Evolutionary conservation across 2,113 vertebrate species (phyloP).

Genomic region (Gymnogyps californianus): DNA sequence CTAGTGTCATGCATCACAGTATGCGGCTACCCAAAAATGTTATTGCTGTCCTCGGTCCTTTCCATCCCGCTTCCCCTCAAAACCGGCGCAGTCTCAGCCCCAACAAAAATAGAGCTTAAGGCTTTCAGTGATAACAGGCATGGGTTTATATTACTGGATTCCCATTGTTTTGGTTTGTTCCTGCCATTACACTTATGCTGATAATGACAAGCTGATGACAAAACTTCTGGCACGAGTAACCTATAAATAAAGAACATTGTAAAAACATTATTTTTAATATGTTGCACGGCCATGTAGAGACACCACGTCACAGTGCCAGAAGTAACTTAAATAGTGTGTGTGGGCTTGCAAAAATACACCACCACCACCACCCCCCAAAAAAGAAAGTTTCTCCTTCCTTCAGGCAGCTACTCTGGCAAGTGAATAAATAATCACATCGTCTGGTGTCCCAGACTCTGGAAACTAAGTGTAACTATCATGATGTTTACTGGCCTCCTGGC

Average conservation of each 20-base stretch:
- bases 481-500: slow-evolving; percentile 31
- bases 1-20: no score
- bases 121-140: neutral
- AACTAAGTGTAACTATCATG: slow-evolving; percentile 17
- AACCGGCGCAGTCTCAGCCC: neutral
- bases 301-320: neutral
- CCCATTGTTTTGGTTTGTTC: neutral
- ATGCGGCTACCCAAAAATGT: neutral
- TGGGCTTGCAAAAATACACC: slow-evolving; percentile 1
- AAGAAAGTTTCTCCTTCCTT: neutral
- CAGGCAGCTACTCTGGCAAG: slow-evolving; percentile 4
- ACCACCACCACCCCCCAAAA: neutral
- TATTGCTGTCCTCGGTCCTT: neutral
- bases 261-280: neutral
- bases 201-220: neutral
- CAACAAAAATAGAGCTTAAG: neutral
- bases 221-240: neutral
- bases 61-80: neutral
- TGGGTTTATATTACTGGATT: neutral
- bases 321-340: neutral
- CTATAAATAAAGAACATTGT: neutral
- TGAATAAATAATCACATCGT: neutral
- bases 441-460: slow-evolving; percentile 5
- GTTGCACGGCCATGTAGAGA: neutral
- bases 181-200: neutral